Conservation (phyloP, 2,113 vertebrate species). For the Diadophis punctatus region DNA sequence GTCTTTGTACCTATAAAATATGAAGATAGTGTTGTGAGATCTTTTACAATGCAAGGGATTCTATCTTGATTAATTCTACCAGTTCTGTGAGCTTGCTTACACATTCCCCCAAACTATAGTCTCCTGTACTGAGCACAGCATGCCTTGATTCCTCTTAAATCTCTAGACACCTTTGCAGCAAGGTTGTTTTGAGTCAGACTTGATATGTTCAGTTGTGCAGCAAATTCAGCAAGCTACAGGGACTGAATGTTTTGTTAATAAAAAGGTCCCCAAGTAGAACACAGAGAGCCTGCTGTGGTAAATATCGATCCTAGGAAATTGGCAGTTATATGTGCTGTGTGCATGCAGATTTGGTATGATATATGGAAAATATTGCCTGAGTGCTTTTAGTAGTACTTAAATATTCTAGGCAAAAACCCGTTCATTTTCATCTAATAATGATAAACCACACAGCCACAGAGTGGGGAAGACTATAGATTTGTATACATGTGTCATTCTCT, state of each 20-base stretch:
- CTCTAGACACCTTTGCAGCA: conserved; percentile 15
- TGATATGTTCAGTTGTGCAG: conserved; percentile 21
- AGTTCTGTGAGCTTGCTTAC: neutral
- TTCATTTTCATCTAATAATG: conserved; percentile 36
- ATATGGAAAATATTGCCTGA: neutral
- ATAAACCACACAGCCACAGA: conserved; percentile 30
- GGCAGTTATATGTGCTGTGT: rapidly evolving
- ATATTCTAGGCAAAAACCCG: neutral
- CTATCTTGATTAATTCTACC: neutral
- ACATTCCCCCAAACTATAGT: neutral
- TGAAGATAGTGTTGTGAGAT: neutral
- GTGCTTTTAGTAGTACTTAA: neutral
- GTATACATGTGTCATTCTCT: neutral
- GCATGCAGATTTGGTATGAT: neutral
- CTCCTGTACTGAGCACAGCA: neutral
- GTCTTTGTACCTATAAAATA: neutral
- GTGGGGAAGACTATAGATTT: neutral
- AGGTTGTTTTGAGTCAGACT: conserved; percentile 19
- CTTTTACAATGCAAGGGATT: neutral
- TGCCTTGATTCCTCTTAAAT: neutral
- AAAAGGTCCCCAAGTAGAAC: conserved; percentile 33
- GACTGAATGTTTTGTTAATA: conserved; percentile 15
- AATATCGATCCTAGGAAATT: conserved; percentile 34
- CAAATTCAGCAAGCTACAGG: neutral
- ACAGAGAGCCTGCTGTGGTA: conserved; percentile 26